phyloP scores from a whole-genome alignment of 2,113 vertebrate species.

The Macquaria australasica region DNA sequence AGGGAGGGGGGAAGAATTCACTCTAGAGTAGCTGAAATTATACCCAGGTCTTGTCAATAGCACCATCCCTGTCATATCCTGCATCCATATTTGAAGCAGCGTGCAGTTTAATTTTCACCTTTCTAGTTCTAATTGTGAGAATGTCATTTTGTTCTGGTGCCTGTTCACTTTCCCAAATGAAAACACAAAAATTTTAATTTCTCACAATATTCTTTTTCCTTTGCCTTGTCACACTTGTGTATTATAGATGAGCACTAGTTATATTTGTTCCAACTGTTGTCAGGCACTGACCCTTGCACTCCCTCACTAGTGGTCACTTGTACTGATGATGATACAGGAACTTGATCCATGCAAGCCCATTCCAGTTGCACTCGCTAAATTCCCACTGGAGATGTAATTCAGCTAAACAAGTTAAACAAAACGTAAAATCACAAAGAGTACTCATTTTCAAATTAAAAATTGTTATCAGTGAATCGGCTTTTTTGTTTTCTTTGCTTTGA shows the following conservation, averaged over 20 bases:
- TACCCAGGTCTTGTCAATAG: conserved; percentile 28
- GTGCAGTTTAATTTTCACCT: conserved; percentile 24
- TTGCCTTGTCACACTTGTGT: conserved; percentile 17
- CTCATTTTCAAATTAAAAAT: neutral
- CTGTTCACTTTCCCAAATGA: neutral
- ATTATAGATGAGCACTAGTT: conserved; percentile 42
- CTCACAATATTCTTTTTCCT: conserved; percentile 4
- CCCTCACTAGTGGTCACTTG: conserved; percentile 30
- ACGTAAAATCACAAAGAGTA: neutral
- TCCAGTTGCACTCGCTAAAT: conserved; percentile 43
- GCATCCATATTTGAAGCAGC: conserved; percentile 9
- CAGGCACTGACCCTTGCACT: conserved; percentile 40
- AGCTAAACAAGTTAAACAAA: conserved; percentile 1
- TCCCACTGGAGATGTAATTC: conserved; percentile 34
- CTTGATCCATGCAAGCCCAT: conserved; percentile 36
- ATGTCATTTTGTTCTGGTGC: neutral
- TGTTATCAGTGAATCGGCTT: neutral
- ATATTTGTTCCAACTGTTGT: conserved; percentile 44
- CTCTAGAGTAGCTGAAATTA: conserved; percentile 58
- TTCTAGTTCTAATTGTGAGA: neutral
- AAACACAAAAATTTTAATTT: neutral
- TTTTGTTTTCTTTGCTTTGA: neutral
- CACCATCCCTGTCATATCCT: conserved; percentile 1
- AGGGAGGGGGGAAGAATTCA: conserved; percentile 23
- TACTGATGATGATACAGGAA: conserved; percentile 55